These are phyloP conservation scores for Pseudorasbora parva DNA, from an alignment of 2,113 vertebrate species.

Conservation along the genomic window DNA sequence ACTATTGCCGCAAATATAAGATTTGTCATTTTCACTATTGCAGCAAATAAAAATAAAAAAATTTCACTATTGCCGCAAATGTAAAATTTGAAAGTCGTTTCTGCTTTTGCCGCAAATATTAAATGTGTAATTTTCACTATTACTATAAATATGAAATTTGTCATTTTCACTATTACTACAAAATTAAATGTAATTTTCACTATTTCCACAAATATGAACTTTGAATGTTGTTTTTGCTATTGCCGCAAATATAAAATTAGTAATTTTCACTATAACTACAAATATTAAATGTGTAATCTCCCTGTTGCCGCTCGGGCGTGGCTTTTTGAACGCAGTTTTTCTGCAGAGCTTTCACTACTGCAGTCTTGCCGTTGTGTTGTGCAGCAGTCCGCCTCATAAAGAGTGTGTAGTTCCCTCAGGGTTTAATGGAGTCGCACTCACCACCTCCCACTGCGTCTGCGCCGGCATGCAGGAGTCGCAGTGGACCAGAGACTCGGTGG, in stretches of 20 bases:
- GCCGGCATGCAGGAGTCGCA: constrained; percentile 98
- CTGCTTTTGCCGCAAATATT: background rate
- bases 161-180: background rate
- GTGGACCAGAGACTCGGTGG: constrained; percentile 96
- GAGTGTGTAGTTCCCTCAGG: background rate
- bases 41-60: background rate
- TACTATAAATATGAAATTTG: background rate
- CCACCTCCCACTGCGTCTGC: constrained; percentile 97
- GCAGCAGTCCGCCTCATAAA: background rate
- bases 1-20: background rate
- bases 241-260: background rate
- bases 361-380: background rate
- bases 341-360: background rate
- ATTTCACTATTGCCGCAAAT: background rate
- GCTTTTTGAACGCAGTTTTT: background rate
- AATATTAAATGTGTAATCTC: fast-evolving
- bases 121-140: background rate
- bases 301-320: background rate
- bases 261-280: background rate
- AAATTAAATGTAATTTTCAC: background rate
- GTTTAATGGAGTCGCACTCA: constrained; percentile 77
- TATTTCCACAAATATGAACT: background rate
- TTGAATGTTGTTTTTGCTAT: background rate
- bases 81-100: background rate
- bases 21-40: background rate